These are phyloP conservation scores for Epinephelus awoara DNA, from an alignment of 2,797 vertebrate genomes.

Conservation along the genomic window DNA sequence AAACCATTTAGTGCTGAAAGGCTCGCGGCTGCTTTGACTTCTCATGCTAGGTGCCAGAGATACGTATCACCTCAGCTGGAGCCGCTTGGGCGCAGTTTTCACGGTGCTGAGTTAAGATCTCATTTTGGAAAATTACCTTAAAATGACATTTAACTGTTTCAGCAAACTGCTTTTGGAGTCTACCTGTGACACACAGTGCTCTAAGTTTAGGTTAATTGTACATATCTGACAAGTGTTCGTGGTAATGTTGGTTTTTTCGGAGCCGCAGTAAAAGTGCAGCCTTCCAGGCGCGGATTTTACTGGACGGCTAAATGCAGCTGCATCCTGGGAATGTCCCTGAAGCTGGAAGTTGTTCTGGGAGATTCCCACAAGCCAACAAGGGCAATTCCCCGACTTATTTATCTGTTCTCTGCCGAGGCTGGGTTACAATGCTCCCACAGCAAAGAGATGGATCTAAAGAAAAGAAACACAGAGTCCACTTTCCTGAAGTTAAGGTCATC, in stretches of 20 bases:
- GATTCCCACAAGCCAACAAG: slow-evolving; percentile 78
- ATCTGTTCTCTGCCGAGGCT: slow-evolving; percentile 45
- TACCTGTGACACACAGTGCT: slow-evolving; percentile 8
- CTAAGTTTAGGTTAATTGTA: slow-evolving; percentile 25
- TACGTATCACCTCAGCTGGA: slow-evolving; percentile 60
- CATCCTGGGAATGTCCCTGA: slow-evolving; percentile 82
- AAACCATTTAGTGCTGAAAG: slow-evolving; percentile 74
- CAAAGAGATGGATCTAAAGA: slow-evolving; percentile 29
- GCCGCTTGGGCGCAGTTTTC: not conserved
- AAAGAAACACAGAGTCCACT: slow-evolving; percentile 17
- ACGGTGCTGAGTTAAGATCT: slow-evolving; percentile 24
- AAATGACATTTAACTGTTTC: slow-evolving; percentile 12
- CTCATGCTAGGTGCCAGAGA: slow-evolving; percentile 64
- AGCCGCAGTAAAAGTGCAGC: slow-evolving; percentile 45
- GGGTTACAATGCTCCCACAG: slow-evolving; percentile 46
- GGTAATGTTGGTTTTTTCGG: slow-evolving; percentile 31
- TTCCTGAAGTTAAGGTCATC: slow-evolving; percentile 34
- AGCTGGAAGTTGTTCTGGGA: slow-evolving; percentile 73
- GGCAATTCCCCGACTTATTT: slow-evolving; percentile 76
- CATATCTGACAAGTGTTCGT: slow-evolving; percentile 10
- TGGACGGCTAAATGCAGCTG: slow-evolving; percentile 70
- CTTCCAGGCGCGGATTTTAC: slow-evolving; percentile 59
- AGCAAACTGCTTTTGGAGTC: not conserved
- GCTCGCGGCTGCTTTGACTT: slow-evolving; percentile 50
- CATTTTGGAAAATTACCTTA: slow-evolving; percentile 14